A percentile compares a stretch with the other conserved stretches of the same genome.
These are phyloP conservation scores for Episyrphus balteatus DNA, from an alignment of 1,140 invertebrate species.

Conservation along the genomic window DNA sequence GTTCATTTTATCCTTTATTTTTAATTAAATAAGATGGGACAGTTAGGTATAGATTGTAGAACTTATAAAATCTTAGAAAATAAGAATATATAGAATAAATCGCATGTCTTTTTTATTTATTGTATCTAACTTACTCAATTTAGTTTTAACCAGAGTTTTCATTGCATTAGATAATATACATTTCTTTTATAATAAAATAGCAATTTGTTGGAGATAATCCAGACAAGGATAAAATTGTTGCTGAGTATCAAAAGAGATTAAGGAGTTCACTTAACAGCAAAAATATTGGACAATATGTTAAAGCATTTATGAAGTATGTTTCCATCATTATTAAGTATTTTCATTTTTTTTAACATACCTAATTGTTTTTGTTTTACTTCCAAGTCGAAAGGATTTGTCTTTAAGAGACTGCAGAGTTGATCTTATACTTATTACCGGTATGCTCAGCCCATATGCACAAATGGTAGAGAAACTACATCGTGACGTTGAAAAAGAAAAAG, in stretches of 20 bases:
- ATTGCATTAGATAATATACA: too few species aligned
- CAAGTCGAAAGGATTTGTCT: conserved; percentile 59
- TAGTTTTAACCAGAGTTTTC: too few species aligned
- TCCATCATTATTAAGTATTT: background rate
- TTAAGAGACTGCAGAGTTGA: conserved; percentile 60
- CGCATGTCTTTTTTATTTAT: too few species aligned
- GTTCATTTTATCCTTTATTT: too few species aligned
- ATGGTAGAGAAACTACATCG: conserved; percentile 66
- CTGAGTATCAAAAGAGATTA: conserved; percentile 66
- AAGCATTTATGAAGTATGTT: conserved; percentile 66
- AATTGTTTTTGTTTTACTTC: conserved; percentile 7
- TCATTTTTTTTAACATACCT: background rate
- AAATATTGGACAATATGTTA: conserved; percentile 73
- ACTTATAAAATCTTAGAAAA: too few species aligned
- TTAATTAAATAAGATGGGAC: too few species aligned
- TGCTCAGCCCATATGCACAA: conserved; percentile 64
- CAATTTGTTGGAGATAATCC: conserved; percentile 38
- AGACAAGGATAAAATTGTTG: conserved; percentile 63
- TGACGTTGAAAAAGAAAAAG: conserved; percentile 67
- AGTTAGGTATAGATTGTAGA: too few species aligned
- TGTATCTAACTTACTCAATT: too few species aligned
- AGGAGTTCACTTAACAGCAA: conserved; percentile 70
- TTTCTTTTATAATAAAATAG: conserved; percentile 11
- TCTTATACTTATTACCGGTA: conserved; percentile 69
- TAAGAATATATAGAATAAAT: too few species aligned